Conservation (phyloP, 1,140 invertebrate species). For the Tetragonula clypearis region DNA sequence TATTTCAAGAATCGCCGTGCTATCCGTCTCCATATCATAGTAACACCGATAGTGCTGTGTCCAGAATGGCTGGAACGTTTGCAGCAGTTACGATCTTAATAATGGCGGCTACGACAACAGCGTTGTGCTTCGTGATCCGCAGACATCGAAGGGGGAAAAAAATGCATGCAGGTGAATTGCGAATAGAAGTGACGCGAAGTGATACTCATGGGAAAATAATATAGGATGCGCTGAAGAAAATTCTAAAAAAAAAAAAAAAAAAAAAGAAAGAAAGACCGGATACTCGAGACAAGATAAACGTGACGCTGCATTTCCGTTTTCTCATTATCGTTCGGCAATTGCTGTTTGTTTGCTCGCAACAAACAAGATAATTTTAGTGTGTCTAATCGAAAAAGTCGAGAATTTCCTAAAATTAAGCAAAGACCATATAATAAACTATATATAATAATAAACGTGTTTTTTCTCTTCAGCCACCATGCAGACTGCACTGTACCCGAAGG, state of each 20-base stretch:
- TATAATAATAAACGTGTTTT: not conserved
- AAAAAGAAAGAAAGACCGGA: not conserved
- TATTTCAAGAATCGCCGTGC: constrained; percentile 54
- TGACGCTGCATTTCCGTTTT: constrained; percentile 7
- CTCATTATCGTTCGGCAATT: not conserved
- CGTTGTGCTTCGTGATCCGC: constrained; percentile 9
- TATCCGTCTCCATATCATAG: not conserved
- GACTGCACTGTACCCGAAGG: not conserved
- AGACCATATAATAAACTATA: too few relatives aligned
- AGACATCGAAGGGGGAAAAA: constrained; percentile 13
- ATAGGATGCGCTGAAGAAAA: not conserved
- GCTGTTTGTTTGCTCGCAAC: too few relatives aligned
- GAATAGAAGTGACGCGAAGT: not conserved
- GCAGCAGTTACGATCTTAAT: not conserved
- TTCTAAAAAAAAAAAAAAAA: too few relatives aligned
- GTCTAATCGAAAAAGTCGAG: not conserved
- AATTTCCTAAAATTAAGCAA: not conserved
- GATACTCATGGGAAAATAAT: not conserved
- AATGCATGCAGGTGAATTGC: constrained; percentile 9
- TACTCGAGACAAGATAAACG: constrained; percentile 2
- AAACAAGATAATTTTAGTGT: too few relatives aligned
- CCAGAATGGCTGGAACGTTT: not conserved
- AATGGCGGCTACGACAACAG: not conserved
- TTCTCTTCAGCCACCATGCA: not conserved
- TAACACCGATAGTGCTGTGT: too few relatives aligned